These are phyloP conservation scores for Sorex araneus DNA, from an alignment of 2,113 vertebrate species.

Conservation along the genomic window DNA sequence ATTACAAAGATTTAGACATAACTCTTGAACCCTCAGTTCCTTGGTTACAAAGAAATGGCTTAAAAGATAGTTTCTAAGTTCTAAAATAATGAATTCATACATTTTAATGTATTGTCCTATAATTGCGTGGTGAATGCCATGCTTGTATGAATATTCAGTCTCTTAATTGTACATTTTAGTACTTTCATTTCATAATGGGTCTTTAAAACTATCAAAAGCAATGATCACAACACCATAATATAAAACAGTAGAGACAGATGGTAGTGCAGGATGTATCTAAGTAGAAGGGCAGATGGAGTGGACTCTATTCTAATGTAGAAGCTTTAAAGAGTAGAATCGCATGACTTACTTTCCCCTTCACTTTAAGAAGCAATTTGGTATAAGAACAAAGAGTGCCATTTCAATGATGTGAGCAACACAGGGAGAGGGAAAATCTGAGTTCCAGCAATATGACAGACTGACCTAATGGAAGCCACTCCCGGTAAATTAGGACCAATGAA, in stretches of 20 bases:
- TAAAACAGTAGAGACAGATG: conserved; percentile 71
- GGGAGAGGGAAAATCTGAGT: not conserved
- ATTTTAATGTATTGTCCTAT: not conserved
- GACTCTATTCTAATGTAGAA: conserved; percentile 39
- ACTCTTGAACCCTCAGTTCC: not conserved
- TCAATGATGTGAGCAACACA: conserved; percentile 16
- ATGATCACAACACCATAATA: not conserved
- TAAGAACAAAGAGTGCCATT: conserved; percentile 21
- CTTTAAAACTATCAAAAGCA: conserved; percentile 50
- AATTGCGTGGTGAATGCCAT: not conserved
- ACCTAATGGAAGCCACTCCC: not conserved
- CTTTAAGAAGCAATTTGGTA: conserved; percentile 48
- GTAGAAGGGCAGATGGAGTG: conserved; percentile 66
- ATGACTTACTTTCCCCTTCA: conserved; percentile 44
- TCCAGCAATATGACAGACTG: not conserved
- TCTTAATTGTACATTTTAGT: conserved; percentile 23
- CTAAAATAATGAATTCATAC: conserved; percentile 14
- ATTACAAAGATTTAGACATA: not conserved
- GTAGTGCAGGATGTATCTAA: conserved; percentile 4
- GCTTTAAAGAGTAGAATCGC: conserved; percentile 64
- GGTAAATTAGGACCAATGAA: not conserved
- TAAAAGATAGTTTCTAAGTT: conserved; percentile 13
- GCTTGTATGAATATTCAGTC: not conserved
- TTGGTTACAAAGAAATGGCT: not conserved
- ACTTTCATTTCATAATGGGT: not conserved